phyloP scores from a whole-genome alignment of 2,113 vertebrate species.

The Brachyistius frenatus region DNA sequence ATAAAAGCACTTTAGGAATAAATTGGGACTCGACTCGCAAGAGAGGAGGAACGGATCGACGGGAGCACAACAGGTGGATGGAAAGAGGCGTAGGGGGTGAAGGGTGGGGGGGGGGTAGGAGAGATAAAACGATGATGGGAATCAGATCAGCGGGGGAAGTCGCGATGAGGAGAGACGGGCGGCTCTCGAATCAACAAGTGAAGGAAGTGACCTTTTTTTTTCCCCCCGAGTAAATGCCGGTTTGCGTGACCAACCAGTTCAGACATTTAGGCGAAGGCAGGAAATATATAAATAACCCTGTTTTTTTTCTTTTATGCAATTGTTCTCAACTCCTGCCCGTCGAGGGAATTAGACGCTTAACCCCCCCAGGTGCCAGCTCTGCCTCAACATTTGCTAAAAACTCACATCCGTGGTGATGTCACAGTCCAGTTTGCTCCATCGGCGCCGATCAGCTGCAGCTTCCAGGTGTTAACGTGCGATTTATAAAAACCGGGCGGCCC shows the following conservation, averaged over 20 bases:
- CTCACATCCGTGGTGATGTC: slow-evolving; percentile 1
- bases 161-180: not conserved
- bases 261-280: too few relatives aligned
- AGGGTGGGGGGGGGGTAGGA: not conserved
- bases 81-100: slow-evolving; percentile 1
- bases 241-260: too few relatives aligned
- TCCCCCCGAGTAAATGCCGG: too few relatives aligned
- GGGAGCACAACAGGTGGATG: not conserved
- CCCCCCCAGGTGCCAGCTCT: not conserved
- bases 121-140: slow-evolving; percentile 13
- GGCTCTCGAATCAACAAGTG: slow-evolving; percentile 6
- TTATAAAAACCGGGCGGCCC: not conserved
- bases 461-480: slow-evolving; percentile 27
- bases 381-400: slow-evolving; percentile 13
- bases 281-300: too few relatives aligned
- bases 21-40: slow-evolving; percentile 10
- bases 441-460: slow-evolving; percentile 8
- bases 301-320: too few relatives aligned
- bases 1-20: slow-evolving; percentile 57
- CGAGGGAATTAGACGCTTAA: too few relatives aligned
- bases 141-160: slow-evolving; percentile 18
- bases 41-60: slow-evolving; percentile 1
- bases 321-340: too few relatives aligned
- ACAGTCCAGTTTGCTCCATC: not conserved
- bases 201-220: not conserved